Evolutionary conservation across 1,140 invertebrate genomes (phyloP), one percentile per base, ranked within the genome.

Genomic region (Drosophila lacteicornis): DNA sequence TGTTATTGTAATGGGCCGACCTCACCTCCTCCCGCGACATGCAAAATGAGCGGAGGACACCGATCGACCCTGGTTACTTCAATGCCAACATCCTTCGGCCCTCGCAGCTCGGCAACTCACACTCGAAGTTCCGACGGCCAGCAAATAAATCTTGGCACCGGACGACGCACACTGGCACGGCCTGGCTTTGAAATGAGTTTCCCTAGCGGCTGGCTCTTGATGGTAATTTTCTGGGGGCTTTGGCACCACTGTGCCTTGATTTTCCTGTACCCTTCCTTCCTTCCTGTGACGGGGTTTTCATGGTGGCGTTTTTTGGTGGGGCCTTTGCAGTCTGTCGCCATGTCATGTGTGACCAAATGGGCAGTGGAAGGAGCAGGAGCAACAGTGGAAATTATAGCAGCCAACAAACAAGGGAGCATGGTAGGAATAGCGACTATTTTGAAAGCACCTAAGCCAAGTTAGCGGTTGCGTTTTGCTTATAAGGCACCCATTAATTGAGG

Each of bases 1-100:
- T 84, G 78, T 88, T 90, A 85, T 84, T 90, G 73, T 85, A 81
- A 84, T 90, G 78, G 66, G 62, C 55, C 50, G 8, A 40, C 25
- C 49, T 27, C 25, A 11, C 22, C 22, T 25, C 22, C 22, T 25
- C 13, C 46, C 7, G 1, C 22, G n/a, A 50, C 51, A 62, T 70
- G 75, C 56, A 68, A 77, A 65, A 38, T 49, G 49, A 55, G 53
- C 17, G 47, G 27, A 47, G 63, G 66, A 59, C 30, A 50, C 36
- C 51, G 67, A 46, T 69, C 57, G 65, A 71, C 79, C 76, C 75
- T 71, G 75, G 65, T 51, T 67, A 70, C 76, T 86, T 81, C 82
- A 85, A 85, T 85, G 79, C 58, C 82, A 73, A 49, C 70, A 60
- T 38, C 42, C 51, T 33, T 46, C 56, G 43, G 33, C 33, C 30